Percentiles rank a stretch among this genome's conserved stretches.
phyloP scores from a whole-genome alignment of 2,888 invertebrate genomes.

The Agrotis puta region DNA sequence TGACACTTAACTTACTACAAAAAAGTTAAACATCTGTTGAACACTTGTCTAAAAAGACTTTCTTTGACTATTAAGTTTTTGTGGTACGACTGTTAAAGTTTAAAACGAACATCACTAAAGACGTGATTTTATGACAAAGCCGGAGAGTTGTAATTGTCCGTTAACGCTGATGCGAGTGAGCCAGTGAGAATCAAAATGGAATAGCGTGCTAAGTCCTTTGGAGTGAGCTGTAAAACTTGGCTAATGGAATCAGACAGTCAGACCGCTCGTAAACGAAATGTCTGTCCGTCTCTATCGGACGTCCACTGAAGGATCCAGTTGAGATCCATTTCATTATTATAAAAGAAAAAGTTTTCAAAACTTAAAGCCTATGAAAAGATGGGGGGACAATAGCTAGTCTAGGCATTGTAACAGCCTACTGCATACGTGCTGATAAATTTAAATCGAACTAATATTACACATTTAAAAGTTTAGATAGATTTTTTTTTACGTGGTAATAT shows the following conservation, averaged over 20 bases:
- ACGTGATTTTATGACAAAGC: constrained; percentile 31
- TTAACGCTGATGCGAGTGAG: constrained; percentile 19
- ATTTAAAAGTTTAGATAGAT: too few species aligned
- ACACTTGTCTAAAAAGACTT: too few species aligned
- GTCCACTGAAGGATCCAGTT: neutral
- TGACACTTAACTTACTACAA: too few species aligned
- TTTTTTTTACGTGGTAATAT: too few species aligned
- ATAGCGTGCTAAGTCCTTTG: constrained; percentile 32
- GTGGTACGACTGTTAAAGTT: too few species aligned
- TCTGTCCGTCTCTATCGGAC: neutral
- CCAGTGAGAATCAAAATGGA: constrained; percentile 15
- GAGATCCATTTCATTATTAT: neutral
- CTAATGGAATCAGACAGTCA: constrained; percentile 40
- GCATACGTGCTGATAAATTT: too few species aligned
- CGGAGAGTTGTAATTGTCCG: constrained; percentile 23
- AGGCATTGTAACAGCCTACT: too few species aligned
- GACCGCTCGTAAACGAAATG: constrained; percentile 24
- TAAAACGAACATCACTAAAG: neutral
- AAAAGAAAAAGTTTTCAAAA: neutral
- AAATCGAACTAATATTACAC: too few species aligned
- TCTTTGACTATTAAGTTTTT: too few species aligned
- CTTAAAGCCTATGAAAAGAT: too few species aligned
- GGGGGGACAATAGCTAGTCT: too few species aligned
- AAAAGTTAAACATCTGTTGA: too few species aligned
- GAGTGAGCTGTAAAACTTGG: constrained; percentile 38